These are phyloP conservation scores for Crossocerus cetratus DNA, from an alignment of 2,888 invertebrate species.

Conservation along the genomic window DNA sequence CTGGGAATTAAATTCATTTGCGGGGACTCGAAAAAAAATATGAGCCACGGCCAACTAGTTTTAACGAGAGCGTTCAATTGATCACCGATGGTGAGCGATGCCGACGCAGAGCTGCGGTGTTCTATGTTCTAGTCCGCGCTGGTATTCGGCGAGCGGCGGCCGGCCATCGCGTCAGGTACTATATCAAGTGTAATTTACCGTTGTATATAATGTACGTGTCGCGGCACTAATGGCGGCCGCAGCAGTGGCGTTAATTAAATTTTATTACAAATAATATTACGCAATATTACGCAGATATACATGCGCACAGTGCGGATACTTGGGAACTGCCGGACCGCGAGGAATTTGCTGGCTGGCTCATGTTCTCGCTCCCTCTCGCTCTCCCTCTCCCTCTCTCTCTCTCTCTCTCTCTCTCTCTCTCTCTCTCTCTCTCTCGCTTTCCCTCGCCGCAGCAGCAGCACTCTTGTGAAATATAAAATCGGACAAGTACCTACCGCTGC, in stretches of 20 bases:
- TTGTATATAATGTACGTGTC: constrained; percentile 40
- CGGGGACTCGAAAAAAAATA: constrained; percentile 33
- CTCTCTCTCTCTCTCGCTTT: too few relatives aligned
- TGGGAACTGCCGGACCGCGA: constrained; percentile 1
- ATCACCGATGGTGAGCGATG: constrained; percentile 40
- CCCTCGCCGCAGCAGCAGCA: not conserved
- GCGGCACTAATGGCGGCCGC: constrained; percentile 53
- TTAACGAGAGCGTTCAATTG: constrained; percentile 23
- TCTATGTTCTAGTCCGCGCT: too few relatives aligned
- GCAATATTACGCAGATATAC: constrained; percentile 38
- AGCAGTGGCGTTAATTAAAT: constrained; percentile 60
- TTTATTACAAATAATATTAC: constrained; percentile 63
- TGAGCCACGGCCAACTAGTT: constrained; percentile 13
- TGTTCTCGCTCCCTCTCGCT: too few relatives aligned
- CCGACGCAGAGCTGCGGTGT: too few relatives aligned
- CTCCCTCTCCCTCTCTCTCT: too few relatives aligned
- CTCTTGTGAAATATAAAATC: constrained; percentile 46
- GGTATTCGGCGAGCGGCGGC: not conserved
- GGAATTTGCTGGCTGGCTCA: not conserved
- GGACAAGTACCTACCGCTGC: constrained; percentile 2
- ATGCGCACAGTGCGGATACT: constrained; percentile 15
- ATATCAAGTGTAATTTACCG: constrained; percentile 54
- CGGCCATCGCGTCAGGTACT: not conserved
- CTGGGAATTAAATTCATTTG: constrained; percentile 13
- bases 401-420: too few relatives aligned